Conservation (phyloP, 2,113 vertebrate species). For the Scomber japonicus region DNA sequence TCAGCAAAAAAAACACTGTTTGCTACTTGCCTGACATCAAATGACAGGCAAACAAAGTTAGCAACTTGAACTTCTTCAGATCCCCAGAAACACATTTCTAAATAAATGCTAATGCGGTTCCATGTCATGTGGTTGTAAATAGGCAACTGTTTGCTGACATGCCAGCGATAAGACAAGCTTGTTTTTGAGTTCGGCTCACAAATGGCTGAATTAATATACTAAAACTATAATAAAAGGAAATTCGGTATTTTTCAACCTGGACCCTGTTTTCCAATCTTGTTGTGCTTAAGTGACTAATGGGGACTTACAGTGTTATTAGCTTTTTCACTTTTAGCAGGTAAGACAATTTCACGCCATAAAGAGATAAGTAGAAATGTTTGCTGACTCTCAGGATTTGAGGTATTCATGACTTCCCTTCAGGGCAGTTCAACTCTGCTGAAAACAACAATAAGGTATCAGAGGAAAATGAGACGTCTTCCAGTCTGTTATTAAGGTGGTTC, state of each 20-base stretch:
- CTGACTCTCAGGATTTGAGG: neutral
- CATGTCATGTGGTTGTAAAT: neutral
- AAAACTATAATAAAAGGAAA: no score
- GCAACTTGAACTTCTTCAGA: neutral
- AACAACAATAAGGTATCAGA: conserved; percentile 48
- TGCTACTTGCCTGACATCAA: neutral
- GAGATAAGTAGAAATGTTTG: neutral
- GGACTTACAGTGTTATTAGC: neutral
- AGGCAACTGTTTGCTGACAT: no score
- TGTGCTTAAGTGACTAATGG: no score
- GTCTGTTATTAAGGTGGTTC: conserved; percentile 66
- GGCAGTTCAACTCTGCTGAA: conserved; percentile 39
- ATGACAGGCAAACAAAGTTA: neutral
- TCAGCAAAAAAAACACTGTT: no score
- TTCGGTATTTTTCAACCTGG: no score
- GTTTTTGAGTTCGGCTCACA: no score
- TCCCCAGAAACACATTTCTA: neutral
- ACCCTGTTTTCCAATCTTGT: no score
- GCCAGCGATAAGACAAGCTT: no score
- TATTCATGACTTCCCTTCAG: conserved; percentile 36
- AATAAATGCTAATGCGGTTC: neutral
- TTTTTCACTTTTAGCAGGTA: neutral
- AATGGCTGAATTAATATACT: no score
- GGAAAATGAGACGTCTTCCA: conserved; percentile 44
- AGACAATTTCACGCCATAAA: neutral